Evolutionary conservation across 64 coral and sea anemone species (phyloP).

Genomic region (Orbicella faveolata): DNA sequence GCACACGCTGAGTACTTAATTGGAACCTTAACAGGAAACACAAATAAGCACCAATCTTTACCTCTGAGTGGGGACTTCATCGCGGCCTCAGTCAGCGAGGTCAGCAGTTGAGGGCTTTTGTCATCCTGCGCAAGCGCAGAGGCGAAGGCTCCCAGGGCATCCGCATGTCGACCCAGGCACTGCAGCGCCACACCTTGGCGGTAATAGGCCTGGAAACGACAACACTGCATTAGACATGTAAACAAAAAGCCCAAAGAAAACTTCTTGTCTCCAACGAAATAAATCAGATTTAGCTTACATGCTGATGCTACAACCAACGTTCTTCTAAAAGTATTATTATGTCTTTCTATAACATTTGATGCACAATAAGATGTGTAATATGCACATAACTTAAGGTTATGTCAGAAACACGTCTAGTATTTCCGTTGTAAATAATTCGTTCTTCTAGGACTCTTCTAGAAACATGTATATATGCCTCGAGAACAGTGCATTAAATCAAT

Average conservation of each 20-base stretch:
- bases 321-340: background rate
- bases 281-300: background rate
- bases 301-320: background rate
- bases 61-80: constrained; percentile 93
- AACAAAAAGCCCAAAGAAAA: background rate
- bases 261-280: background rate
- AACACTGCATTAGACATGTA: constrained; percentile 10
- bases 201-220: constrained; percentile 87
- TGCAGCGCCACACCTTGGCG: constrained; percentile 95
- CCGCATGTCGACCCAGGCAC: constrained; percentile 94
- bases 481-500: background rate
- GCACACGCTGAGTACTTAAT: background rate
- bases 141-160: constrained; percentile 91
- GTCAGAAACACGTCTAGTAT: background rate
- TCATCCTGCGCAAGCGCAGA: constrained; percentile 95
- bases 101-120: constrained; percentile 93
- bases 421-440: constrained; percentile 7
- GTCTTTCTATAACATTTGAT: background rate
- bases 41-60: background rate
- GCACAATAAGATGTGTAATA: background rate
- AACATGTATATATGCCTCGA: background rate
- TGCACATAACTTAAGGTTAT: background rate
- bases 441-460: background rate
- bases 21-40: background rate
- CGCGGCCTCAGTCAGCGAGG: constrained; percentile 75